Conservation (phyloP, 2,797 vertebrate genomes). For the Melanotaenia pygmaea region DNA sequence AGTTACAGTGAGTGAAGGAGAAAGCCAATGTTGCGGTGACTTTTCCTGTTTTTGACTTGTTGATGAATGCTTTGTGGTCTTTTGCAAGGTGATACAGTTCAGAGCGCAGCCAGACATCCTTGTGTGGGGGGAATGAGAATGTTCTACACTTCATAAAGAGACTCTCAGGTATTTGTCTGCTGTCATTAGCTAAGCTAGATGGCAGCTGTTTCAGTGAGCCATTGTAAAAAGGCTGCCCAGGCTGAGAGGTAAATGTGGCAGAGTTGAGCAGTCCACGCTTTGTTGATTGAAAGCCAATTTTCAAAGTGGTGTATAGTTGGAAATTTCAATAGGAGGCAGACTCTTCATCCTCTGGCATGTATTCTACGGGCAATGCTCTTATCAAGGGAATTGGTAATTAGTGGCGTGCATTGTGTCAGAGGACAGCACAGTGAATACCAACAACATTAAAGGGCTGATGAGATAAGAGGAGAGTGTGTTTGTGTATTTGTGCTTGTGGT, state of each 20-base stretch:
- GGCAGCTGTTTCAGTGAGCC: conserved; percentile 53
- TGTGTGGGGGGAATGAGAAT: conserved; percentile 40
- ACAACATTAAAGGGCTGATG: conserved; percentile 76
- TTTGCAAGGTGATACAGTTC: conserved; percentile 57
- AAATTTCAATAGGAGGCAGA: conserved; percentile 58
- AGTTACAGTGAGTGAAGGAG: conserved; percentile 48
- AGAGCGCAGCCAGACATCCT: conserved; percentile 50
- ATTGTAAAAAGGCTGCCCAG: conserved; percentile 32
- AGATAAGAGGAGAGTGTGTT: conserved; percentile 71
- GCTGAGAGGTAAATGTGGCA: conserved; percentile 37
- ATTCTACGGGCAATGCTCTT: conserved; percentile 68
- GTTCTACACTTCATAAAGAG: conserved; percentile 46
- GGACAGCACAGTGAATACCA: conserved; percentile 74
- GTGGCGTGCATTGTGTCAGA: conserved; percentile 75
- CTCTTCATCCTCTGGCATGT: conserved; percentile 67
- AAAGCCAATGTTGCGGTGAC: conserved; percentile 37
- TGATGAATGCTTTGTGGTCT: conserved; percentile 60
- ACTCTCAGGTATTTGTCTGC: conserved; percentile 58
- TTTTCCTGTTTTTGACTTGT: conserved; percentile 50
- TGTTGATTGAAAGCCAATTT: conserved; percentile 75
- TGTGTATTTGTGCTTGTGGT: conserved; percentile 35
- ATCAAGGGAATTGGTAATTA: conserved; percentile 80
- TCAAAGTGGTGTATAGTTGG: conserved; percentile 59
- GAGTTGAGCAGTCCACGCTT: conserved; percentile 43
- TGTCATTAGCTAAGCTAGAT: conserved; percentile 42